phyloP scores from a whole-genome alignment of 2,888 invertebrate genomes.

The Cloeon dipterum region DNA sequence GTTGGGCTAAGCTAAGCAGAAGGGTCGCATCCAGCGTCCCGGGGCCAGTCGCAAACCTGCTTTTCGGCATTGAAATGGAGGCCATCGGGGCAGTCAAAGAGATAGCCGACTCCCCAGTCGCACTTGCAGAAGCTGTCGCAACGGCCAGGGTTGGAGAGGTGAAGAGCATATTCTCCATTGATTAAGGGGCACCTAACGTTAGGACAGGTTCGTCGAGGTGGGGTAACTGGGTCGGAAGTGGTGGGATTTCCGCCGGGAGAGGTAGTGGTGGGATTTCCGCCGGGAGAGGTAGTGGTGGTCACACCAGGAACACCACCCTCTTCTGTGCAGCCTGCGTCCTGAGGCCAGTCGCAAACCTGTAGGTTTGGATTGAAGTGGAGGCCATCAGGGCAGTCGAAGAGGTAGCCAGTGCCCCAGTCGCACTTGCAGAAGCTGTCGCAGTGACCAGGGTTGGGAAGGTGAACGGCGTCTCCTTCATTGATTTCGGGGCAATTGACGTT shows the following conservation, averaged over 20 bases:
- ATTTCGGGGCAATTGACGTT: conserved; percentile 1
- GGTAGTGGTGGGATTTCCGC: not conserved
- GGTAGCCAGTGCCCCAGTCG: conserved; percentile 2
- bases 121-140: conserved; percentile 5
- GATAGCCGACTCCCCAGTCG: conserved; percentile 2
- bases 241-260: not conserved
- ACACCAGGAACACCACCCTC: not conserved
- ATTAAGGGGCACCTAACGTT: conserved; percentile 1
- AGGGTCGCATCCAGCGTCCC: not conserved
- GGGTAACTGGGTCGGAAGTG: not conserved
- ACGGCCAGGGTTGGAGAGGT: conserved; percentile 5
- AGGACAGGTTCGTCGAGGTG: not conserved
- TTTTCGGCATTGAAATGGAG: conserved; percentile 5
- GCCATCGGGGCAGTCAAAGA: conserved; percentile 3
- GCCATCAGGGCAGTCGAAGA: conserved; percentile 4
- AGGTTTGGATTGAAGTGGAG: conserved; percentile 5
- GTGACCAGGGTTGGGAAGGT: conserved; percentile 4
- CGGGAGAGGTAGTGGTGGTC: not conserved
- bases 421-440: conserved; percentile 5
- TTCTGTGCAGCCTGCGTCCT: conserved; percentile 2
- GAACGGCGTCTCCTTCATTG: conserved; percentile 1
- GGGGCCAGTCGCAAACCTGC: conserved; percentile 6
- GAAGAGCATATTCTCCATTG: conserved; percentile 2
- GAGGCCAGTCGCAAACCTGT: conserved; percentile 6
- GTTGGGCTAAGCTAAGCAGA: not conserved